Percentiles rank a stretch among this genome's conserved stretches.
Conservation (phyloP, 1,140 invertebrate genomes). For the Anoplolepis gracilipes region DNA sequence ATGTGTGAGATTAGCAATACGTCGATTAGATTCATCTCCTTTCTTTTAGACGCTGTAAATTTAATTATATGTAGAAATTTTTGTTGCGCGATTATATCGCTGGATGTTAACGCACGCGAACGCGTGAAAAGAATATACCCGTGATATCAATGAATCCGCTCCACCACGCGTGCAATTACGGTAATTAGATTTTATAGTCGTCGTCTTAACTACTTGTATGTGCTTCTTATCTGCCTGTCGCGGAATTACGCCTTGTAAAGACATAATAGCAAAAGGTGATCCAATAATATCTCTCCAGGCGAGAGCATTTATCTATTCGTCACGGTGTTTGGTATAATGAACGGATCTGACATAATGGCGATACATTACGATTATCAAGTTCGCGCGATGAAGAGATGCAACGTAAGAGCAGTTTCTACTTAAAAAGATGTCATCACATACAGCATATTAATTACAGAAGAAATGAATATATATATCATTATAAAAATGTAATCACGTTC, state of each 20-base stretch:
- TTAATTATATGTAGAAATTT: not conserved
- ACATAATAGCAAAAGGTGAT: constrained; percentile 68
- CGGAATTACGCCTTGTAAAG: constrained; percentile 71
- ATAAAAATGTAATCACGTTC: not conserved
- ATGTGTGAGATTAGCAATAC: not conserved
- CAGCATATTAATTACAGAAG: not conserved
- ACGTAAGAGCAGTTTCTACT: constrained; percentile 4
- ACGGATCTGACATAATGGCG: constrained; percentile 25
- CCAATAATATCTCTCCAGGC: constrained; percentile 61
- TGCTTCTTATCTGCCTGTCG: constrained; percentile 64
- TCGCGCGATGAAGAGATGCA: constrained; percentile 32
- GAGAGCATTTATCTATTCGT: constrained; percentile 54
- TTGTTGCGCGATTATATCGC: not conserved
- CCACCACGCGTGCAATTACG: constrained; percentile 65
- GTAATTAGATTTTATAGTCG: constrained; percentile 72
- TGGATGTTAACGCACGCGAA: constrained; percentile 39
- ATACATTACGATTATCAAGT: constrained; percentile 45
- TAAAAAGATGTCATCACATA: not conserved
- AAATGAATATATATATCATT: not conserved
- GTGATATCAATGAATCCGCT: constrained; percentile 61
- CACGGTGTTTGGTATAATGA: constrained; percentile 52
- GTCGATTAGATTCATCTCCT: constrained; percentile 39
- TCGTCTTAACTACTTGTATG: constrained; percentile 58
- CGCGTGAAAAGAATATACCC: constrained; percentile 36
- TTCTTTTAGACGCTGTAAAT: not conserved